Base-by-base conservation (phyloP, 2,113 vertebrate species). In the Scortum barcoo region DNA sequence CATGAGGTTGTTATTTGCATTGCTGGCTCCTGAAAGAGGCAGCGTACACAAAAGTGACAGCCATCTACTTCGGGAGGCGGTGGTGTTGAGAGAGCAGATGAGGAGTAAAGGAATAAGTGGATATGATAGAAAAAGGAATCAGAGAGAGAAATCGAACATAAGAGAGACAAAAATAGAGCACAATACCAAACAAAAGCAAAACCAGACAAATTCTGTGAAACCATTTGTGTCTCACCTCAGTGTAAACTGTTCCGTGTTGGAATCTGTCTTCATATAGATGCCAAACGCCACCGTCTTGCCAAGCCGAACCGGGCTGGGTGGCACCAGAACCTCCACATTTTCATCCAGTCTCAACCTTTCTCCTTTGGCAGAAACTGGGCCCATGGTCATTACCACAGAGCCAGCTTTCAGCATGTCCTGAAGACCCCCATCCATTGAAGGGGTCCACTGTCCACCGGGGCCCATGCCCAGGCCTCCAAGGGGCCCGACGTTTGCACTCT, bases 231-330 rank as follows among this genome's bases (percentile, higher is more conserved):
- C 91, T 20, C 44, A 94, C 98, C 97, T 96, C 40, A 99, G 84
- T 0, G 95, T 97, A 88, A 99, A 98, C 89, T 96, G 96, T 48
- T 98, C 96, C 50, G 86, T 93, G 36, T 87, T 81, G 0, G 97
- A 97, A 65, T 94, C 87, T 0, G 96, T 93, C 76, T 92, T 93
- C 93, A 99, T 95, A 72, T 95, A 96, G 48, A 99, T 76, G 4
- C 95, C 92, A 72, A 99, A 98, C 53, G 96, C 96, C 81, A 97
- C 96, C 0, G 93, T 93, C 24, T 96, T 97, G 12, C 97, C 98
- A 53, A 97, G 97, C 50, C 96, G 96, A 67, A 99, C 92, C 0
- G 97, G 97, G 76, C 94, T 97, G 67, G 96, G 93, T 0, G 97
- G 97, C 4, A 97, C 95, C 2, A 95, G 91, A 80, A 99, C 93